Evolutionary conservation across 1,140 invertebrate species (phyloP).

Genomic region (Neodiprion fabricii): DNA sequence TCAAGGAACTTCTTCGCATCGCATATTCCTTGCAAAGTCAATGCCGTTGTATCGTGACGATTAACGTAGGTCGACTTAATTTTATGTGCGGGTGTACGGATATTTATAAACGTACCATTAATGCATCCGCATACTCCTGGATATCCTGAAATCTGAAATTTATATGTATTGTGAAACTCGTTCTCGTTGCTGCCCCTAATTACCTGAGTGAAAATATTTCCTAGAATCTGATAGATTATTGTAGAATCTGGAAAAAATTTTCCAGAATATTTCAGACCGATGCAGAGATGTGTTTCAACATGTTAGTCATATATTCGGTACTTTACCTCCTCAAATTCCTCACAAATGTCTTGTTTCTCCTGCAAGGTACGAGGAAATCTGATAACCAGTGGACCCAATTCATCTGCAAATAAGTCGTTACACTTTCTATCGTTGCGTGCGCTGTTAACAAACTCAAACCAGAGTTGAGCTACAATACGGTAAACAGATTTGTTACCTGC

Average conservation of each 20-base stretch:
- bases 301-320: not conserved
- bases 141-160: conserved; percentile 24
- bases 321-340: conserved; percentile 22
- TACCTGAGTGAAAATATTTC: not conserved
- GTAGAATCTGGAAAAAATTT: no score
- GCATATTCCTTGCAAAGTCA: conserved; percentile 44
- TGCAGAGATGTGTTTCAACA: not conserved
- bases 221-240: no score
- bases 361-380: conserved; percentile 24
- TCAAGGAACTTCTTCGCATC: conserved; percentile 37
- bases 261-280: no score
- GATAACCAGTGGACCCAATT: conserved; percentile 16
- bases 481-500: conserved; percentile 27
- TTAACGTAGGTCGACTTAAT: conserved; percentile 39
- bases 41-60: conserved; percentile 37
- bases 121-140: conserved; percentile 30
- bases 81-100: conserved; percentile 33
- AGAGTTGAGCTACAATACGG: conserved; percentile 19
- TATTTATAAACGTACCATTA: conserved; percentile 31
- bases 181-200: not conserved
- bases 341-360: conserved; percentile 16
- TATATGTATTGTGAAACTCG: conserved; percentile 4
- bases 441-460: conserved; percentile 16
- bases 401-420: conserved; percentile 24
- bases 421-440: conserved; percentile 14